Conservation (phyloP, 2,888 invertebrate genomes). For the Aporophyla nigra region DNA sequence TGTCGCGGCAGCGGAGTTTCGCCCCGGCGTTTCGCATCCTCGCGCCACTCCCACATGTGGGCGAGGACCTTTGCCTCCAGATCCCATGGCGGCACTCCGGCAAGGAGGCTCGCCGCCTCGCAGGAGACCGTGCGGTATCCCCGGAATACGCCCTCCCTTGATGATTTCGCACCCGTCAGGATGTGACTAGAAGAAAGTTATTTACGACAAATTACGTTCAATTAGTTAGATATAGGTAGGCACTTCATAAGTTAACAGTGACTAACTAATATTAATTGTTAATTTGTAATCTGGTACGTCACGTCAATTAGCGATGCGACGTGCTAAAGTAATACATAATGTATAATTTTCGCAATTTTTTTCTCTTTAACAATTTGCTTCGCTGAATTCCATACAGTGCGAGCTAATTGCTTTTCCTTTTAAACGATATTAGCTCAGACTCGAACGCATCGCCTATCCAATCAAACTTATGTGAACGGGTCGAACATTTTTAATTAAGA, state of each 20-base stretch:
- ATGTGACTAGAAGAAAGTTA: background rate
- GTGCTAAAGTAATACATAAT: background rate
- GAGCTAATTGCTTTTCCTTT: constrained; percentile 1
- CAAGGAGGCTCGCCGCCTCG: no score
- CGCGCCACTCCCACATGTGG: no score
- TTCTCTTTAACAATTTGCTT: background rate
- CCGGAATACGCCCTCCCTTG: no score
- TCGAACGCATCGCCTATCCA: constrained; percentile 5
- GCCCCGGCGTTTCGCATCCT: no score
- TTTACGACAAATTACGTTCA: background rate
- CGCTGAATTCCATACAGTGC: no score
- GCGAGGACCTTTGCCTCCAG: no score
- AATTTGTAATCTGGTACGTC: constrained; percentile 4
- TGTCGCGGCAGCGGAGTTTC: no score
- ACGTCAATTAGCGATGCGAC: background rate
- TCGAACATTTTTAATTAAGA: constrained; percentile 46
- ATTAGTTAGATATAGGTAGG: constrained; percentile 4
- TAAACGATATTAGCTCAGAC: constrained; percentile 12
- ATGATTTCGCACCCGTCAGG: no score
- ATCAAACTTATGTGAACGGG: constrained; percentile 24
- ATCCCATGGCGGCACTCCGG: no score
- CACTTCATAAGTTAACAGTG: constrained; percentile 2
- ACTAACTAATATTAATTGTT: background rate
- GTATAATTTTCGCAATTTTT: background rate
- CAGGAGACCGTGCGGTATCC: no score